A percentile compares a stretch with the other conserved stretches of the same genome.
These are phyloP conservation scores for Leucoraja ocellata DNA, from an alignment of 2,797 vertebrate species.

Conservation along the genomic window DNA sequence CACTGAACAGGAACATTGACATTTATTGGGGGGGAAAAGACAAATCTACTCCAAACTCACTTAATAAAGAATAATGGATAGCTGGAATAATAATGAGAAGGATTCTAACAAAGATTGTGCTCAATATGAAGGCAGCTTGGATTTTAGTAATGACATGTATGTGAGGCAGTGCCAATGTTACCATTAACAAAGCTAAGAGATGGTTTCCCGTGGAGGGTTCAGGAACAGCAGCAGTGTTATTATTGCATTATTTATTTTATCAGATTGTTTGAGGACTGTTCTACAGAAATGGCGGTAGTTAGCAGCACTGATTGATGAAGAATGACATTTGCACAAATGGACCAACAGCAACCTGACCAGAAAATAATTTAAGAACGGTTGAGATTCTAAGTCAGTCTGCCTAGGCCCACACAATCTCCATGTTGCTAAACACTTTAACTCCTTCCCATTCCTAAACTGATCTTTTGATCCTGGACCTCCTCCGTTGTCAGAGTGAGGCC, in stretches of 20 bases:
- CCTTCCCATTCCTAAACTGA: no score
- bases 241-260: background rate
- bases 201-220: background rate
- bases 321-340: background rate
- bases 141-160: background rate
- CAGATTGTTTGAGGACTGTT: background rate
- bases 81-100: background rate
- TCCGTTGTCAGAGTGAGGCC: no score
- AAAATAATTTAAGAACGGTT: background rate
- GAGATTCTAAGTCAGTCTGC: background rate
- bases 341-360: background rate
- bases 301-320: background rate
- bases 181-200: background rate
- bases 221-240: background rate
- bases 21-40: background rate
- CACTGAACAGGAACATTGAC: background rate
- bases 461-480: no score
- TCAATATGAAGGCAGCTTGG: background rate
- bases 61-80: slow-evolving; percentile 18
- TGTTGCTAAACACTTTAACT: no score
- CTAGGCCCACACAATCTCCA: no score
- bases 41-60: background rate
- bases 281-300: background rate
- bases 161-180: background rate
- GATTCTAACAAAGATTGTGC: background rate